phyloP scores from a whole-genome alignment of 2,113 vertebrate species.

The Hippocampus zosterae region DNA sequence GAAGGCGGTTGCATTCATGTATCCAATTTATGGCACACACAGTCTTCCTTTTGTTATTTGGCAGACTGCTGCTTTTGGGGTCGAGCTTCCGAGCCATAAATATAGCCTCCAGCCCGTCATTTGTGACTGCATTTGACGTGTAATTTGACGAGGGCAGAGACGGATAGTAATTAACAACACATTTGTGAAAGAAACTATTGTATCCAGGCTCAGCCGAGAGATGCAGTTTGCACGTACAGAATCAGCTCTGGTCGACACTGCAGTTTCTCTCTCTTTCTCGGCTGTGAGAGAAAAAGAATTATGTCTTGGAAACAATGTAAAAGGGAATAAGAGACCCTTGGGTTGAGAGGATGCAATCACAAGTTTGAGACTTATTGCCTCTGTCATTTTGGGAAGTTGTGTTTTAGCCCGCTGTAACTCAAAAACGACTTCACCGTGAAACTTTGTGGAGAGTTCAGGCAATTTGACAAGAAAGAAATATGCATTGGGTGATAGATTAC shows the following conservation, averaged over 20 bases:
- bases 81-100: constrained; percentile 39
- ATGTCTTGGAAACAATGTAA: constrained; percentile 13
- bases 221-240: constrained; percentile 22
- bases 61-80: constrained; percentile 11
- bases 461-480: background rate
- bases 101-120: constrained; percentile 32
- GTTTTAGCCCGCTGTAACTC: background rate
- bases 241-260: constrained; percentile 1
- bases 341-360: background rate
- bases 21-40: background rate
- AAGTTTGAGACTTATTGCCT: background rate
- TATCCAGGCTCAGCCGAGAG: constrained; percentile 17
- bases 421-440: background rate
- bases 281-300: constrained; percentile 23
- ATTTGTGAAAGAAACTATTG: constrained; percentile 49
- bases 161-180: constrained; percentile 47
- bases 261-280: constrained; percentile 33
- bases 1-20: background rate
- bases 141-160: constrained; percentile 43
- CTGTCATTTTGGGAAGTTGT: background rate
- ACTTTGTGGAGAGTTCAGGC: background rate
- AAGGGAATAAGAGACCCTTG: background rate
- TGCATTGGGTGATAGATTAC: background rate
- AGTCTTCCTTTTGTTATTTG: background rate
- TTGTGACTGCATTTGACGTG: constrained; percentile 49